Percentiles rank a stretch among this genome's conserved stretches.
phyloP scores from a whole-genome alignment of 2,888 invertebrate species.

The Xanthia icteritia region DNA sequence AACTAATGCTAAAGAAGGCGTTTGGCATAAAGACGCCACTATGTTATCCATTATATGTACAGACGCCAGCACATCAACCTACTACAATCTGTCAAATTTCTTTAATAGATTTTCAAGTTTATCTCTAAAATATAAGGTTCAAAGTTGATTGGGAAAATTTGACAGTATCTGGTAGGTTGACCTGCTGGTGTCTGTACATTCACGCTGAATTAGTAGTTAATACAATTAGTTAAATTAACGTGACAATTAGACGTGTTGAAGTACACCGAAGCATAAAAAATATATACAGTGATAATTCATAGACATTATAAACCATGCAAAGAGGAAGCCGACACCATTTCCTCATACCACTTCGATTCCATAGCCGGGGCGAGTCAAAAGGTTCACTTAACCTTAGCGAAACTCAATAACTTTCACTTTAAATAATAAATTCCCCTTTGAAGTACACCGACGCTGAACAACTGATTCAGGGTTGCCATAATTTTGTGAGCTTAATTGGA shows the following conservation, averaged over 20 bases:
- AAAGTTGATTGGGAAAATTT: no score
- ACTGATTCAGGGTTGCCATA: conserved; percentile 82
- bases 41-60: no score
- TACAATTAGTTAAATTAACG: neutral
- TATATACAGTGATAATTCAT: conserved; percentile 43
- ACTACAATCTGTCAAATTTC: no score
- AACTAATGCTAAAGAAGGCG: neutral
- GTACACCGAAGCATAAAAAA: neutral
- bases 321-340: conserved; percentile 77
- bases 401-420: conserved; percentile 89
- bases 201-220: neutral
- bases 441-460: conserved; percentile 81
- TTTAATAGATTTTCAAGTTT: no score
- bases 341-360: conserved; percentile 72
- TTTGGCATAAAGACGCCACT: neutral
- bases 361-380: conserved; percentile 82
- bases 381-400: conserved; percentile 89
- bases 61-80: no score
- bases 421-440: conserved; percentile 89
- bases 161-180: no score
- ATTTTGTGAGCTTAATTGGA: conserved; percentile 73
- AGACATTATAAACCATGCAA: conserved; percentile 75
- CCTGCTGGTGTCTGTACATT: no score
- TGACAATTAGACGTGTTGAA: neutral
- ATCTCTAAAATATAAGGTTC: no score